Percentiles rank a stretch among this genome's conserved stretches.
Conservation (phyloP, 2,797 vertebrate genomes). For the Rhinoraja longicauda region DNA sequence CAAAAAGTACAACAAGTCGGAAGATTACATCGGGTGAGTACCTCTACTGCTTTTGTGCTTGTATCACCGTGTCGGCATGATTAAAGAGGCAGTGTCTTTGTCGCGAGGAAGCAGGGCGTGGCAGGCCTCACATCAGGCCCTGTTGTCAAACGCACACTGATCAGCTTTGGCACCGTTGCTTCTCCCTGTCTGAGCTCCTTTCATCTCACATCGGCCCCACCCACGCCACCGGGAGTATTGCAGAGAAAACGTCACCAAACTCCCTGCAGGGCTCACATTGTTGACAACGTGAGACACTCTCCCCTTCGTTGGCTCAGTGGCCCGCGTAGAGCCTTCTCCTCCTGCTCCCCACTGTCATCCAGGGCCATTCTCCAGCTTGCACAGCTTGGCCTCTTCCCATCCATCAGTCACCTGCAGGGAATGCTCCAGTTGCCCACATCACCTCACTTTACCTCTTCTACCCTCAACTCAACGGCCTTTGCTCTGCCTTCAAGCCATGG, state of each 20-base stretch:
- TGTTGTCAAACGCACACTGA: neutral
- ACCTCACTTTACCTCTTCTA: neutral
- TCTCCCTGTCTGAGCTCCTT: neutral
- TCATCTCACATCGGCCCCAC: neutral
- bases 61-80: neutral
- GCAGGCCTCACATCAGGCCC: neutral
- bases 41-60: conserved; percentile 6
- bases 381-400: neutral
- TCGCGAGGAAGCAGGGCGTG: neutral
- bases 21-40: conserved; percentile 86
- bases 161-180: neutral
- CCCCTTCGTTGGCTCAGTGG: neutral
- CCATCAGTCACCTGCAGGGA: neutral
- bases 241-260: neutral
- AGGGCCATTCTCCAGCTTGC: neutral
- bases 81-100: conserved; percentile 24
- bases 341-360: neutral
- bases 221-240: neutral
- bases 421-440: neutral
- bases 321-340: neutral
- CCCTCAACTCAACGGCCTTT: neutral
- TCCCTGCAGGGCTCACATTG: too few relatives aligned
- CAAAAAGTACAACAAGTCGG: conserved; percentile 95
- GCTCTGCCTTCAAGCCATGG: neutral
- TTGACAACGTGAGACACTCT: neutral